A percentile compares a stretch with the other conserved stretches of the same genome.
These are phyloP conservation scores for Apaloderma vittatum DNA, from an alignment of 2,113 vertebrate genomes.

Conservation along the genomic window DNA sequence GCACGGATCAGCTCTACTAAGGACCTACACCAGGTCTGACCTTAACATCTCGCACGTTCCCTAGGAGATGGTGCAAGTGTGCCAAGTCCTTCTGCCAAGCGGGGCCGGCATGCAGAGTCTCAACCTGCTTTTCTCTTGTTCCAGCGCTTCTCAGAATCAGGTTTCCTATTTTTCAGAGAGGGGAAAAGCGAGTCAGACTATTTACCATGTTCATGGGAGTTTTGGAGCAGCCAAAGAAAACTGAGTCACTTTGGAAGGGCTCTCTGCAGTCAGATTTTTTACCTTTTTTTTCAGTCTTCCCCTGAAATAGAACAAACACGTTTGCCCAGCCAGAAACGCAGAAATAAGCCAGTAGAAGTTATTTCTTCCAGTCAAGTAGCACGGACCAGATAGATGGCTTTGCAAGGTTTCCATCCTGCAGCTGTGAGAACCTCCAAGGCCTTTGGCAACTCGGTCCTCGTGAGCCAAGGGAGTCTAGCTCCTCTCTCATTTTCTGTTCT, in stretches of 20 bases:
- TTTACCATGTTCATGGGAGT: neutral
- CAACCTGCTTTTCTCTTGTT: neutral
- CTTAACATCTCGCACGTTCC: rapidly evolving
- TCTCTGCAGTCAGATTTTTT: neutral
- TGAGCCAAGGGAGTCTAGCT: neutral
- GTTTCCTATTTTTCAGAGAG: neutral
- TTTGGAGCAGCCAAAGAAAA: neutral
- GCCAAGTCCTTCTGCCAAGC: slow-evolving; percentile 1
- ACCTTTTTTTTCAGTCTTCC: neutral
- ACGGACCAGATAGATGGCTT: neutral
- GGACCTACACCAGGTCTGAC: neutral
- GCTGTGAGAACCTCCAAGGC: neutral
- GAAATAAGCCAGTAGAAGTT: neutral
- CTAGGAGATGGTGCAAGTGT: neutral
- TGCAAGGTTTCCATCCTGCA: neutral
- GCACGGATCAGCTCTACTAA: neutral
- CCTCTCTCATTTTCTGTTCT: neutral
- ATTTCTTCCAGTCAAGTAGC: neutral
- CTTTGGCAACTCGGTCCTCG: neutral
- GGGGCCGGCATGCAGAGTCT: neutral
- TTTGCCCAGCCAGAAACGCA: neutral
- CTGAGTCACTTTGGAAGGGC: neutral
- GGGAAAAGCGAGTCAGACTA: neutral
- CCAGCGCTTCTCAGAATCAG: neutral
- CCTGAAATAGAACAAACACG: neutral